These are phyloP conservation scores for Molossus molossus DNA, from an alignment of 2,797 vertebrate genomes.

Conservation along the genomic window DNA sequence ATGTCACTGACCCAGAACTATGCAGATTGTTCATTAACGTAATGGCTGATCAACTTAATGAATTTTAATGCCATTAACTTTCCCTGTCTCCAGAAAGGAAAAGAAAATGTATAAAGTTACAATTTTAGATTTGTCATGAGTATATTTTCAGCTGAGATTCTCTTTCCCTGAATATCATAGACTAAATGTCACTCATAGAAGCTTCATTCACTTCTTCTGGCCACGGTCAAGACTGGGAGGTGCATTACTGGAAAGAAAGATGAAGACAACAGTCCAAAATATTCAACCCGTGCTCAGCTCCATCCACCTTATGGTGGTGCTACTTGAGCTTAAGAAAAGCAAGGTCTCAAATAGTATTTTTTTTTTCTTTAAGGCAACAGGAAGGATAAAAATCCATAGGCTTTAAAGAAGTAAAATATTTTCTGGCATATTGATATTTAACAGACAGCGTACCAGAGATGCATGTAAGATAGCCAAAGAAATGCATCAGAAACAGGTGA, in stretches of 20 bases:
- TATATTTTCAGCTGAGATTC: conserved; percentile 14
- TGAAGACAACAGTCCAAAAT: not conserved
- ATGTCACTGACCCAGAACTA: conserved; percentile 81
- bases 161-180: not conserved
- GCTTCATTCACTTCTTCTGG: not conserved
- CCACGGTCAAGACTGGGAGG: not conserved
- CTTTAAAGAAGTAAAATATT: conserved; percentile 21
- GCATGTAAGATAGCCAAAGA: not conserved
- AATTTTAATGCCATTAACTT: conserved; percentile 83
- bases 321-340: not conserved
- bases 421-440: not conserved
- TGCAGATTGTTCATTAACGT: conserved; percentile 81
- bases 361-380: not conserved
- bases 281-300: not conserved
- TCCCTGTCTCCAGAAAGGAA: conserved; percentile 34
- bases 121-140: conserved; percentile 59
- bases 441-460: not conserved
- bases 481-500: not conserved
- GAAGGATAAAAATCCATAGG: not conserved
- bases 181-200: not conserved
- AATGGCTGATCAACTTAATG: conserved; percentile 81
- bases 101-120: conserved; percentile 62
- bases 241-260: not conserved
- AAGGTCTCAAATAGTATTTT: not conserved
- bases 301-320: not conserved